phyloP scores from a whole-genome alignment of 2,113 vertebrate species.

The Saguinus midas region DNA sequence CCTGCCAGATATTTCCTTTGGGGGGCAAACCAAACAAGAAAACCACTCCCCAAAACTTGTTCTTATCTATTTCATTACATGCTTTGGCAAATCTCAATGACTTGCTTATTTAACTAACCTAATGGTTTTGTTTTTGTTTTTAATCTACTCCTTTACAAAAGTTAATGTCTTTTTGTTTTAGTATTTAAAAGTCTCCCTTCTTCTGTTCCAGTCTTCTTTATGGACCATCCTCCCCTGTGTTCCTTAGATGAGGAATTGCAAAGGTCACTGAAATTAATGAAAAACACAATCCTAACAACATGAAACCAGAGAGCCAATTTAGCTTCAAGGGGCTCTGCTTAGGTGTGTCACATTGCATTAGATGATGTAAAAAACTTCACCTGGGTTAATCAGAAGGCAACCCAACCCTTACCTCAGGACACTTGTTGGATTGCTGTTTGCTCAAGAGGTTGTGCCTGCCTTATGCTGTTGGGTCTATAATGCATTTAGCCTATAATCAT shows the following conservation, averaged over 20 bases:
- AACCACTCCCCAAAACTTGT: neutral
- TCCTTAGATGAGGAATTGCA: constrained; percentile 65
- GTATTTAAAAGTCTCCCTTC: neutral
- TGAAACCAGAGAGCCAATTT: constrained; percentile 67
- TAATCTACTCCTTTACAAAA: constrained; percentile 33
- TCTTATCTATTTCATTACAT: constrained; percentile 26
- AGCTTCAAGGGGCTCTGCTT: constrained; percentile 60
- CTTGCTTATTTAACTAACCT: constrained; percentile 51
- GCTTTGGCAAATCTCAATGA: constrained; percentile 36
- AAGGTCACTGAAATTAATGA: constrained; percentile 77
- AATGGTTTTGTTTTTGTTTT: constrained; percentile 16
- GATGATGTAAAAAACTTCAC: constrained; percentile 79
- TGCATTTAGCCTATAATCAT: constrained; percentile 57
- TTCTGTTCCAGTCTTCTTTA: neutral
- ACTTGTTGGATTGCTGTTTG: constrained; percentile 81
- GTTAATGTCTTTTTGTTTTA: constrained; percentile 19
- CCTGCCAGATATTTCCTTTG: constrained; percentile 64
- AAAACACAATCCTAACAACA: constrained; percentile 79
- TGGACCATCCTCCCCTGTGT: too few species aligned
- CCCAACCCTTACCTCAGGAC: constrained; percentile 81
- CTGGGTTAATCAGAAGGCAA: constrained; percentile 83
- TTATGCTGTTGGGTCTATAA: constrained; percentile 40
- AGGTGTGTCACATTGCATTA: constrained; percentile 76
- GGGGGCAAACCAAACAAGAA: constrained; percentile 36
- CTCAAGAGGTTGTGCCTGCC: constrained; percentile 42